Evolutionary conservation across 2,797 vertebrate genomes (phyloP).

Genomic region (Prionace glauca): DNA sequence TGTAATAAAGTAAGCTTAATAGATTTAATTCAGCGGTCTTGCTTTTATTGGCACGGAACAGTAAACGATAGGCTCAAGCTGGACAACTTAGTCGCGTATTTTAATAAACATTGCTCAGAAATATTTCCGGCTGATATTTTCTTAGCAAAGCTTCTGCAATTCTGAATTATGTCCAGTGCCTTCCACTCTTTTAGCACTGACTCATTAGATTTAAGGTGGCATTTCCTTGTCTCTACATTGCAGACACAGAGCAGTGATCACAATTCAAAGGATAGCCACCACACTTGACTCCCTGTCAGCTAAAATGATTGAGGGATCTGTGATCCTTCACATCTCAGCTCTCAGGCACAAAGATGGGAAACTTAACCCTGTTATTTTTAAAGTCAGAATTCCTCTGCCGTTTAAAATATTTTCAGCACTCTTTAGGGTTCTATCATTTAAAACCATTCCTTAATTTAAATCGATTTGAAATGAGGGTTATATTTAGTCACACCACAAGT

Average conservation of each 20-base stretch:
- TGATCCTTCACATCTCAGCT: background rate
- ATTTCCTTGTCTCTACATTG: background rate
- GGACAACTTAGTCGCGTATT: background rate
- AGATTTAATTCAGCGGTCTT: background rate
- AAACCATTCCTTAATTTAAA: background rate
- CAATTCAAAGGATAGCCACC: background rate
- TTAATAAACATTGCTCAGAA: background rate
- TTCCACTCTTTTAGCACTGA: background rate
- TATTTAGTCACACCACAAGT: background rate
- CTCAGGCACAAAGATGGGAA: background rate
- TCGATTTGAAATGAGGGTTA: background rate
- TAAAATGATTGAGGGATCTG: background rate
- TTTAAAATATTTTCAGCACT: constrained; percentile 1
- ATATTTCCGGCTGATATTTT: background rate
- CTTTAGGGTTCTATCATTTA: background rate
- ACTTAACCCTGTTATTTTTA: background rate
- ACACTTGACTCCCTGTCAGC: background rate
- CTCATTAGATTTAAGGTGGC: background rate
- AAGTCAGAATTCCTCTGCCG: background rate
- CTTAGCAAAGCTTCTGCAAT: background rate
- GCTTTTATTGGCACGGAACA: background rate
- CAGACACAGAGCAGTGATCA: background rate
- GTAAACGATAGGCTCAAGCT: background rate
- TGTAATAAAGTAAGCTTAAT: background rate
- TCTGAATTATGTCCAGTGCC: background rate